Evolutionary conservation across 2,888 invertebrate species (phyloP), one percentile per base, ranked within the genome.

Genomic region (Dorcus hopei): DNA sequence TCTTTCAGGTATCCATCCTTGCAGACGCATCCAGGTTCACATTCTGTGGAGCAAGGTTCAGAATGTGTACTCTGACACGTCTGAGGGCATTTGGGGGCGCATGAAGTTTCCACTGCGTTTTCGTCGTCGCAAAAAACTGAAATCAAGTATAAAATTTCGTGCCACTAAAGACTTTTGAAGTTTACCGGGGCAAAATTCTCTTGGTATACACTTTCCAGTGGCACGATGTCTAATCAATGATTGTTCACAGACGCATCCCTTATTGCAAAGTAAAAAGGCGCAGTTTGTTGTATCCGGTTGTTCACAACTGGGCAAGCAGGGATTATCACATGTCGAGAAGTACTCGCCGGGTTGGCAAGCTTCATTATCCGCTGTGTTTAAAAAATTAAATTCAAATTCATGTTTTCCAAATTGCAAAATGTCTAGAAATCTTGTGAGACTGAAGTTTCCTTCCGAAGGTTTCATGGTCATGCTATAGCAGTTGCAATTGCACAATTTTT

Each of bases 211-310:
- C 23, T 16, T 7, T 41, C 52, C 55, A 19, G 26, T 55, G 8
- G 41, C 40, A 23, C 45, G 41, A n/a, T 55, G 26, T 38, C 3
- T 75, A 72, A 38, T 26, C 0, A 57, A 23, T 9, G 41, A 14
- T 14, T 45, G 47, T 9, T 49, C 49, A 19, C 59, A 59, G n/a
- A n/a, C 38, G 40, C 59, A 59, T 38, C 59, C 57, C 9, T 41
- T 16, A 9, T 42, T 49, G 26, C 59, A 59, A 8, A 5, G 1
- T 5, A 14, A 5, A 11, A 14, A 14, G 11, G 42, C 42, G 9
- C 42, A 42, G 42, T 6, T 6, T 42, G 11, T 8, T 16, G 42
- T 11, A 42, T 42, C 16, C 9, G 42, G 42, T 42, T 16, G 11
- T 11, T 16, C 16, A 14, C 42, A 42, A 4, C 11, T 42, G 11